phyloP scores from a whole-genome alignment of 1,140 invertebrate genomes.

The Sarcophaga bullata region DNA sequence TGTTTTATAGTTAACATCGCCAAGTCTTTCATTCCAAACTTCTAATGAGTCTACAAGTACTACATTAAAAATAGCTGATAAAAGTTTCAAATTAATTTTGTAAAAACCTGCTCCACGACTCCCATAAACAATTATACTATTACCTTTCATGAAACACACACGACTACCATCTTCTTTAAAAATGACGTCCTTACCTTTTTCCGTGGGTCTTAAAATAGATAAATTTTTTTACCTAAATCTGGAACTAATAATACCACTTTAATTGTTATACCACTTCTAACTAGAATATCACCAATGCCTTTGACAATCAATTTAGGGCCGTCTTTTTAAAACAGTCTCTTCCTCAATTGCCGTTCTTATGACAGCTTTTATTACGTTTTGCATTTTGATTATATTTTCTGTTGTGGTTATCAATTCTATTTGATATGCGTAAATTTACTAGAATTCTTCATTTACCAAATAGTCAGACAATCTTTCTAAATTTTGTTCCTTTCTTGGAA shows the following conservation, averaged over 20 bases:
- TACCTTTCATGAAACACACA: no score
- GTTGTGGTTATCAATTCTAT: not conserved
- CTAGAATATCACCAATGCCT: not conserved
- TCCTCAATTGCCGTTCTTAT: slow-evolving; percentile 19
- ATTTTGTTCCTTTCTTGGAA: no score
- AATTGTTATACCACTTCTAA: not conserved
- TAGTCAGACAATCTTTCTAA: slow-evolving; percentile 39
- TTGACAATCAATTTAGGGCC: not conserved
- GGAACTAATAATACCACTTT: slow-evolving; percentile 48
- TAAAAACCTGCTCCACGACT: no score
- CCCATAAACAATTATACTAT: no score
- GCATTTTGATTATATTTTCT: not conserved
- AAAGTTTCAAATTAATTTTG: no score
- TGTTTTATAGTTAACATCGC: no score
- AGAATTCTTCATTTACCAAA: slow-evolving; percentile 17
- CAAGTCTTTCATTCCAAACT: no score
- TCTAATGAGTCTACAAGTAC: no score
- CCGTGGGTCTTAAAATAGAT: slow-evolving; percentile 50
- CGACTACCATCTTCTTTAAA: slow-evolving; percentile 47
- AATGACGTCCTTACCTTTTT: slow-evolving; percentile 50
- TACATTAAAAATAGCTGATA: no score
- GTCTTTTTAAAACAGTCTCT: not conserved
- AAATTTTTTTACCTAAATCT: slow-evolving; percentile 48
- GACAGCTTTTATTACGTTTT: slow-evolving; percentile 19
- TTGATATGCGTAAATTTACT: not conserved